Evolutionary conservation across 2,888 invertebrate species (phyloP), one percentile per base, ranked within the genome.

Genomic region (Amorpha juglandis): DNA sequence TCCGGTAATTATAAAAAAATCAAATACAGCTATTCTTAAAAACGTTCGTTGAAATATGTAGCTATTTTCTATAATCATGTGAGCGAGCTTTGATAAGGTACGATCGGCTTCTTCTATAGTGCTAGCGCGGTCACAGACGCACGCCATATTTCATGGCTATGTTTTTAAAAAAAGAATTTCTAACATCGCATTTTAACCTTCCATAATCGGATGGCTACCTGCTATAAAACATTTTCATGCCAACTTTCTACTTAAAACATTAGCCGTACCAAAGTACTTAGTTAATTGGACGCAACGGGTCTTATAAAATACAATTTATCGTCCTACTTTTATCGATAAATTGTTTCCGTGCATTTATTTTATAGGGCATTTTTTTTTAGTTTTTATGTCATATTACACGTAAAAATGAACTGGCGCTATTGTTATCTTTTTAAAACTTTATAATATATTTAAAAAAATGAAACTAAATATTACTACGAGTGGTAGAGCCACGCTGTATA

Each of bases 111-210:
- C 33, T 8, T 16, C 14, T n/a, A 53, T 33, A 35, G 35, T 12
- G 21, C 12, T 16, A 16, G 4, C 2, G 38, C 6, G 35, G 9
- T 11, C 38, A 16, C 38, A 1, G n/a, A 38, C 38, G 16, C 58
- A 58, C 58, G 58, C 58, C 42, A 58, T 69, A 71, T 80, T 79
- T 74, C 80, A 80, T 80, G 79, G 73, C 64, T 48, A 67, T 65
- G 50, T 69, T 68, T 68, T 70, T 69, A 72, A 71, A 52, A 33
- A 68, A 70, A 51, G 52, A 62, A 73, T 72, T 67, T 71, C 63
- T 66, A 68, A 68, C 63, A 68, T 71, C 63, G 72, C 74, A 68
- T 70, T 74, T 70, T 66, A 48, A 58, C 58, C 42, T 55, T 14
- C 19, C 19, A 67, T 69, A 72, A 78, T 71, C 73, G 66, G 67